Base-by-base conservation (phyloP, 2,888 invertebrate species). In the Epiblema foenella region DNA sequence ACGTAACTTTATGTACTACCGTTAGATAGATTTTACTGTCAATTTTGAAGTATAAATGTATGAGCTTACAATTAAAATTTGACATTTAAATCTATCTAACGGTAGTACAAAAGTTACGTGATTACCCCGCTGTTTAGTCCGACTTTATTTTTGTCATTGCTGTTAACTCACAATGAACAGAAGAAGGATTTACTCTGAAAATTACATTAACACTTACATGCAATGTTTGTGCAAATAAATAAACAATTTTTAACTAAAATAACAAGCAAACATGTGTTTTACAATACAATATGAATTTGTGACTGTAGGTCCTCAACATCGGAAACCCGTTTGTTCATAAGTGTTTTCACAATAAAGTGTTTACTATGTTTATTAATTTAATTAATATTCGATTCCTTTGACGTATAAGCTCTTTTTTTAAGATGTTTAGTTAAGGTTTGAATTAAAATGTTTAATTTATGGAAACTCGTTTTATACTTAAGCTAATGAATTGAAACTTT, bases 271-370 rank as follows among this genome's bases (percentile, higher is more conserved):
- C 39, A 54, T 39, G 39, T 64, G 63, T 63, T 63, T 63, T 20
- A 52, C 15, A 63, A 63, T 51, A 63, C 52, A 20, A 63, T 52
- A 37, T 37, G 37, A 18, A 63, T 39, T 52, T 37, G 29, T 63
- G 63, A 37, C 52, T 12, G 24, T 51, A n/a, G 63, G 52, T 20
- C 39, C 52, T 20, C 20, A 11, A 15, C 52, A 39, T n/a, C 64
- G 64, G 52, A 54, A 54, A 64, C 39, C 12, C 39, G n/a, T 64
- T 54, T 64, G 64, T 63, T 63, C 51, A 63, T 33, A 18, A 51
- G 51, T 52, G 39, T 64, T 63, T n/a, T 54, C 52, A 52, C 52
- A 52, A 63, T 20, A 20, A 63, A 63, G 15, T 52, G 63, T 52
- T 37, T 51, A 37, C 51, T 15, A 33, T 52, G 63, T 37, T 49